Evolutionary conservation across 2,113 vertebrate genomes (phyloP).

Genomic region (Brachypodius melanocephalos): DNA sequence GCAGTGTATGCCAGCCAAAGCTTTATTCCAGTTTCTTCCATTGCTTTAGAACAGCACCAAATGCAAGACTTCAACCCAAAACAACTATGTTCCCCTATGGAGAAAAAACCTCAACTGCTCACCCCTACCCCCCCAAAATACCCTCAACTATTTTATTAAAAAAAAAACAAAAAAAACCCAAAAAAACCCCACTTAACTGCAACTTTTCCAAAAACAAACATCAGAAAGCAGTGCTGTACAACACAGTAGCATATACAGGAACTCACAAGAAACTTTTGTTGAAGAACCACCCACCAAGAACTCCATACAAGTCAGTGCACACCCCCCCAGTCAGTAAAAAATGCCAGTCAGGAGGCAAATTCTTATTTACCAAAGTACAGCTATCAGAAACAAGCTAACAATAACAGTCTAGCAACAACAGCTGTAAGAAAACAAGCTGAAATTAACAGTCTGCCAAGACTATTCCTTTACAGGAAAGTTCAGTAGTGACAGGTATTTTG

Average conservation of each 20-base stretch:
- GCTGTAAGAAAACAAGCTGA: neutral
- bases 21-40: constrained; percentile 45
- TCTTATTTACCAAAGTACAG: neutral
- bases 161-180: no score
- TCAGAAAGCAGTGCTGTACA: neutral
- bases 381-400: neutral
- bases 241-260: neutral
- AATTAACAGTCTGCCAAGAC: neutral
- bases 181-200: neutral
- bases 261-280: neutral
- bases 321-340: neutral
- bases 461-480: neutral
- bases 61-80: neutral
- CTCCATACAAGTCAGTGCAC: neutral
- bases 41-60: neutral
- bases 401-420: neutral
- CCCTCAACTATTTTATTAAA: neutral
- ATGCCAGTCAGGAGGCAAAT: neutral
- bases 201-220: neutral
- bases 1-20: neutral
- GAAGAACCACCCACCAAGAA: neutral
- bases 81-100: neutral
- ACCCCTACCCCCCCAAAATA: neutral
- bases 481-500: neutral
- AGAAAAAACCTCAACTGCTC: neutral